Evolutionary conservation across 2,113 vertebrate species (phyloP), one percentile per base, ranked within the genome.

Genomic region (Neofelis nebulosa): DNA sequence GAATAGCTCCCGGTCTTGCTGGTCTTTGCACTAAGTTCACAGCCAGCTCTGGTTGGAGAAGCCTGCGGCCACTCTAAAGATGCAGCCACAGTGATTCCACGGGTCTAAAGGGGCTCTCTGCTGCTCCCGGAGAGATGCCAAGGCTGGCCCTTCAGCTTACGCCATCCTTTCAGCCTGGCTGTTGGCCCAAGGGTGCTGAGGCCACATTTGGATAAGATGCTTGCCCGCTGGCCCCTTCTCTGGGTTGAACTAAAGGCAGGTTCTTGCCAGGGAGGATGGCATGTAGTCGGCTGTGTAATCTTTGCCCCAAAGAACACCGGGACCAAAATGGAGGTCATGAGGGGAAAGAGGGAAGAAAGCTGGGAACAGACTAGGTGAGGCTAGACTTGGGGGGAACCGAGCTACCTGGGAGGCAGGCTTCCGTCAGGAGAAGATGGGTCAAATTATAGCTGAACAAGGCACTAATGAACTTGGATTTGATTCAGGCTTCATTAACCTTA

Each of bases 391-490:
- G n/a, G 52, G 52, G 5, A 21, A 86, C 55, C 2, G 6, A 91
- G 78, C 15, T 66, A 48, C 36, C 55, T 29, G 2, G 10, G 48
- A 85, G 41, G 41, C 36, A 66, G 52, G 12, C 36, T 29, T 85
- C 71, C 52, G 10, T 19, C 12, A 19, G 52, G 52, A 65, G 69
- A 66, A 55, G 14, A 79, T 15, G n/a, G 18, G 41, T 4, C 1
- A 0, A 36, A 74, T 65, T 33, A 73, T 3, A 78, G 27, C 7
- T 18, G 36, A 89, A 50, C 5, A 68, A 81, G 9, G 29, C 36
- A 36, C 27, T 52, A 81, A 38, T 38, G 38, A n/a, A 82, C 85
- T 93, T 96, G 93, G 38, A 95, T 86, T 90, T 74, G 16, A 89
- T 36, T 11, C 21, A 38, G 57, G 55, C 84, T 85, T 81, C 36